Evolutionary conservation across 2,888 invertebrate genomes (phyloP), one percentile per base, ranked within the genome.

Genomic region (Crioceris asparagi): DNA sequence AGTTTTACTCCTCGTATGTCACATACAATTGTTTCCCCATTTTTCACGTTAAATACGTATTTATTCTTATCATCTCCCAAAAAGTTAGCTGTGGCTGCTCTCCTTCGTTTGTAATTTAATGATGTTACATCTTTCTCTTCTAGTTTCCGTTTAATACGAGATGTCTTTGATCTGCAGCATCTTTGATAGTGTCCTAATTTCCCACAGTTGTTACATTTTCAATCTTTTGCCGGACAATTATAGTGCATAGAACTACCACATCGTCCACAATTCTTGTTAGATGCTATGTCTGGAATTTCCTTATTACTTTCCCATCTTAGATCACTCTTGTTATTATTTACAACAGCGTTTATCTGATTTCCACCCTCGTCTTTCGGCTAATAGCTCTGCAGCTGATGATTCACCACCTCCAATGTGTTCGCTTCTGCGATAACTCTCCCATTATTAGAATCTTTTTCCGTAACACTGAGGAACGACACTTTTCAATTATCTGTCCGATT

Each of bases 1-100:
- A 52, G 17, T 4, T 6, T 5, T 4, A 51, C 39, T 4, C 45
- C 49, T 4, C 50, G 50, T 5, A 52, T 6, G 12, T 1, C 5
- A 32, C 32, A 23, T 25, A 11, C 26, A 11, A 25, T 25, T 11
- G 26, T 25, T 10, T 10, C n/a, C 2, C 17, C 16, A 5, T 34
- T 4, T 10, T 34, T 17, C 2, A 34, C 11, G 10, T 34, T 10
- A 10, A 26, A 34, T 16, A 34, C 34, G 16, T 34, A 25, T 1
- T 32, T 21, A 4, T 11, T 12, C 6, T 11, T 17, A 11, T 21
- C 33, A 12, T 33, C 33, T 25, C 4, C 26, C 11, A 11, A 25
- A 12, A n/a, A 11, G 7, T 25, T 7, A 3, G n/a, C 26, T 7
- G 26, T 25, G 12, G 26, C 12, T 7, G 4, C 7, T 7, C 26